A percentile compares a stretch with the other conserved stretches of the same genome.
Conservation (phyloP, 2,797 vertebrate species). For the Scarus forsteni region DNA sequence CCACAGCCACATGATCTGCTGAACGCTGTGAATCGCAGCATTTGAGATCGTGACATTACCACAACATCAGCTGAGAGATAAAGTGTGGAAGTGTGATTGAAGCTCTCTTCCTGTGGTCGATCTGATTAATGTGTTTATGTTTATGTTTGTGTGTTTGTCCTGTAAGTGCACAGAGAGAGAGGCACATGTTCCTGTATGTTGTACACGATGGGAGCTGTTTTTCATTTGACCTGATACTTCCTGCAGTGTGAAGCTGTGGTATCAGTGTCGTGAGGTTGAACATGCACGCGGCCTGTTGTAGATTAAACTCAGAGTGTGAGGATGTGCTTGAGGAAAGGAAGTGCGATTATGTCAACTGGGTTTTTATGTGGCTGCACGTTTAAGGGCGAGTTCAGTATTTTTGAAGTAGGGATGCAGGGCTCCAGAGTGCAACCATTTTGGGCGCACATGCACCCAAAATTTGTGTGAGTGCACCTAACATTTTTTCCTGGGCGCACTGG, state of each 20-base stretch:
- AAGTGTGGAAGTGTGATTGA: background rate
- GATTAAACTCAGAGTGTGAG: background rate
- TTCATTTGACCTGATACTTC: background rate
- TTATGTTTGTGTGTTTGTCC: background rate
- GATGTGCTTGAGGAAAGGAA: background rate
- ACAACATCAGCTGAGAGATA: background rate
- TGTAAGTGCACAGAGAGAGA: background rate
- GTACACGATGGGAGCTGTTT: background rate
- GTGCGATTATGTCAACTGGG: background rate
- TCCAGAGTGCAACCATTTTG: too few relatives aligned
- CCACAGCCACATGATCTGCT: background rate
- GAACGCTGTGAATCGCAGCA: background rate
- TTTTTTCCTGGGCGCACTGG: too few relatives aligned
- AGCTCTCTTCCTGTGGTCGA: conserved; percentile 14
- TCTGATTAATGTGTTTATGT: background rate
- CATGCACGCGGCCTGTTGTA: background rate
- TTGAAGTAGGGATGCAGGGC: too few relatives aligned
- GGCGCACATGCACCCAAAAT: too few relatives aligned
- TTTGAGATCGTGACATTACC: background rate
- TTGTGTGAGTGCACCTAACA: too few relatives aligned
- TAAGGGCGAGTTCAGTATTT: too few relatives aligned
- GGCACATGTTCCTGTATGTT: background rate
- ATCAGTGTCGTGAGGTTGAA: too few relatives aligned
- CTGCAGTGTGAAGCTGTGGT: too few relatives aligned
- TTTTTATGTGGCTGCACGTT: background rate